Percentiles rank a stretch among this genome's conserved stretches.
Conservation (phyloP, 2,113 vertebrate species). For the Connochaetes taurinus region DNA sequence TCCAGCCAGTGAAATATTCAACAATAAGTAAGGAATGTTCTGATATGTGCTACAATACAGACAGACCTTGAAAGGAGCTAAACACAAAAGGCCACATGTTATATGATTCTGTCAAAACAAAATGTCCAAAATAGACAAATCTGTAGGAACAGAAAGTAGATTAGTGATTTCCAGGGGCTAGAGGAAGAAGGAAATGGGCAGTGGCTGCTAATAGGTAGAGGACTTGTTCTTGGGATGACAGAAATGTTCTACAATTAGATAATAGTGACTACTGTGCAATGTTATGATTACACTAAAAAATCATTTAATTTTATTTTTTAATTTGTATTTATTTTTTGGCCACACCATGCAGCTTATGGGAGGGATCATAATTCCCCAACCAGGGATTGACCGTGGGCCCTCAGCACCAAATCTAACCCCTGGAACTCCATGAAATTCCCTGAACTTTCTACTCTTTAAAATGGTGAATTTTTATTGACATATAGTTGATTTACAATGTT, state of each 20-base stretch:
- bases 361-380: background rate
- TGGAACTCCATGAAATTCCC: background rate
- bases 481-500: background rate
- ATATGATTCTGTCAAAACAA: background rate
- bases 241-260: background rate
- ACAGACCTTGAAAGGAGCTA: background rate
- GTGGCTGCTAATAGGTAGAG: background rate
- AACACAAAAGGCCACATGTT: background rate
- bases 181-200: background rate
- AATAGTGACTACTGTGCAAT: background rate
- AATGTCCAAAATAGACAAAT: background rate
- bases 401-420: background rate
- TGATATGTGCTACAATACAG: fast-evolving
- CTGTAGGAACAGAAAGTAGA: background rate
- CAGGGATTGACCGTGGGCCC: background rate
- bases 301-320: background rate
- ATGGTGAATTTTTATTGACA: background rate
- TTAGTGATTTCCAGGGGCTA: background rate
- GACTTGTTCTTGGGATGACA: background rate
- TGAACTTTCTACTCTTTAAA: background rate
- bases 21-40: background rate
- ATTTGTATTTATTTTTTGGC: background rate
- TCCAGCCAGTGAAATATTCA: background rate
- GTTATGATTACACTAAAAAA: background rate
- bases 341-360: background rate